Evolutionary conservation across 2,797 vertebrate species (phyloP), one percentile per base, ranked within the genome.

Genomic region (Apogon talboti): DNA sequence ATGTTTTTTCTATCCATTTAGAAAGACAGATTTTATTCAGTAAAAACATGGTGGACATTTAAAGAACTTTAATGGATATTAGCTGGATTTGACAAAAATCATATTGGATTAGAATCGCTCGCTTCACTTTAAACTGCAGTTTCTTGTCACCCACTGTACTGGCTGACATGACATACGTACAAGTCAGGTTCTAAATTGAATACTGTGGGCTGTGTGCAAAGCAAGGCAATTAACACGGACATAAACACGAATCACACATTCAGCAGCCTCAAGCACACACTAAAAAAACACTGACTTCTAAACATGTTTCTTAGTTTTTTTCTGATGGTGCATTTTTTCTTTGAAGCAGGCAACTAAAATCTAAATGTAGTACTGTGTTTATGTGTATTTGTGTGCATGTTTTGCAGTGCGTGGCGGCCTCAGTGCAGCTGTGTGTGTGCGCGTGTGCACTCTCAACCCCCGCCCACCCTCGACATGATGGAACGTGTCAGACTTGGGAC

Each of bases 401-500:
- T 28, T 28, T 28, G 24, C 24, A 28, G 2, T 2, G 6, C 11
- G 0, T 48, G 15, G 21, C 38, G 12, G 43, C 38, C 12, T 41
- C 14, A 46, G 53, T 33, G 38, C 13, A 45, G 55, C 35, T 62
- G 58, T 71, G 71, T 28, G n/a, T 0, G 71, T 28, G n/a, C 0
- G 4, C 43, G 4, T 1, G 6, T 54, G 43, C 28, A 37, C 28
- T 1, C 45, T 40, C 54, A 41, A 37, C 42, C 66, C 48, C 56
- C 40, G 6, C 65, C 50, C 71, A 30, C 56, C 74, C 44, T n/a
- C 79, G 87, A 93, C 88, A 76, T 91, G 90, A 95, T 94, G 81
- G 78, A 84, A 76, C 72, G 74, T 91, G 93, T 90, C 94, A 94
- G 87, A 83, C 80, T 80, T 87, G 91, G 88, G 89, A 88, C 87